phyloP scores from a whole-genome alignment of 2,113 vertebrate genomes.

The Ranitomeya imitator region DNA sequence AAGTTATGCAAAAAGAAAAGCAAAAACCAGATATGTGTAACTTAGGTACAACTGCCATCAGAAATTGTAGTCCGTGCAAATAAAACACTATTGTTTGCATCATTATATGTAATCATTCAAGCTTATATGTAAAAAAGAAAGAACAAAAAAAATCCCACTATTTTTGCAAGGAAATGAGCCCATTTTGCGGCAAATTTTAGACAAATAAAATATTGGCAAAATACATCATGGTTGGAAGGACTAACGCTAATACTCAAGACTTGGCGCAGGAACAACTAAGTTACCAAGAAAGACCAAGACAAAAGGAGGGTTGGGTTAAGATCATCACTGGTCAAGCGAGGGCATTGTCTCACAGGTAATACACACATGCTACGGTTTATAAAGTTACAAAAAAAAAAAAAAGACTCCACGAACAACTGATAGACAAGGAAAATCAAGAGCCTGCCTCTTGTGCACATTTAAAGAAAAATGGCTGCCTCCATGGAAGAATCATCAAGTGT shows the following conservation, averaged over 20 bases:
- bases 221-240: not conserved
- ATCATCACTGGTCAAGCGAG: not conserved
- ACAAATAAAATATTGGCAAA: not conserved
- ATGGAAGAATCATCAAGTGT: not conserved
- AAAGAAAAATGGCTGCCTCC: constrained; percentile 28
- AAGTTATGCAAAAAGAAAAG: constrained; percentile 1
- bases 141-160: not conserved
- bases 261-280: not conserved
- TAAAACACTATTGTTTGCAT: not conserved
- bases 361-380: constrained; percentile 2
- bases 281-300: not conserved
- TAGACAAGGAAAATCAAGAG: not conserved
- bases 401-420: not conserved
- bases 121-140: not conserved
- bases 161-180: not conserved
- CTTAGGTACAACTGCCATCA: not conserved
- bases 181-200: not conserved
- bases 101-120: not conserved
- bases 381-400: not conserved
- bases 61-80: not conserved
- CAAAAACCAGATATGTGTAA: not conserved
- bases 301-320: not conserved
- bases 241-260: not conserved
- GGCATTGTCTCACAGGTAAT: not conserved
- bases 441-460: not conserved